Evolutionary conservation across 2,113 vertebrate genomes (phyloP).

Genomic region (Mobula birostris): DNA sequence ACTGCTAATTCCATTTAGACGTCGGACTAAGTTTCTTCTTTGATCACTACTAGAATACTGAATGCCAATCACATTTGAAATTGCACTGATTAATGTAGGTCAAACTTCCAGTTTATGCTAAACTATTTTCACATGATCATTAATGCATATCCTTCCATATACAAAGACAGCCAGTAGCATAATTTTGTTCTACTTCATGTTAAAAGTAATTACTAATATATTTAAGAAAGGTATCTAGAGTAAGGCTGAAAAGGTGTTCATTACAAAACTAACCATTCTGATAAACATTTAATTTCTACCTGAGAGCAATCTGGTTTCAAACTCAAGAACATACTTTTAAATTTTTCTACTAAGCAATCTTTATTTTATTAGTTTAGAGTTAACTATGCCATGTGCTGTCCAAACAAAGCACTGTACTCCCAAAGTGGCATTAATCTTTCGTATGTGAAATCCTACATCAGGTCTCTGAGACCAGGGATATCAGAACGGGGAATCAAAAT

Average conservation of each 20-base stretch:
- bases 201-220: background rate
- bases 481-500: background rate
- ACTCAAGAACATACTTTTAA: too few species aligned
- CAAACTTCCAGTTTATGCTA: background rate
- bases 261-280: background rate
- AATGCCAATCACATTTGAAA: background rate
- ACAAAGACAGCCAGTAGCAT: background rate
- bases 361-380: too few species aligned
- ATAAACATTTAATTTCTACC: background rate
- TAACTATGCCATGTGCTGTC: background rate
- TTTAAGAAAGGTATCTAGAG: background rate
- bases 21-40: background rate
- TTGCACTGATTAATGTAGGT: background rate
- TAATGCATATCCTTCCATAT: background rate
- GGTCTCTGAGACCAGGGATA: background rate
- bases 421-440: background rate
- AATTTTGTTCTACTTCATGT: background rate
- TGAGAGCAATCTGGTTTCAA: background rate
- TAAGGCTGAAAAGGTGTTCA: background rate
- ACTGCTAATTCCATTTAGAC: background rate
- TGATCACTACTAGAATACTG: background rate
- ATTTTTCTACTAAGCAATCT: too few species aligned
- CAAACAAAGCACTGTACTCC: background rate
- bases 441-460: background rate
- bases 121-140: background rate